Evolutionary conservation across 2,888 invertebrate genomes (phyloP).

Genomic region (Dinocampus coccinellae): DNA sequence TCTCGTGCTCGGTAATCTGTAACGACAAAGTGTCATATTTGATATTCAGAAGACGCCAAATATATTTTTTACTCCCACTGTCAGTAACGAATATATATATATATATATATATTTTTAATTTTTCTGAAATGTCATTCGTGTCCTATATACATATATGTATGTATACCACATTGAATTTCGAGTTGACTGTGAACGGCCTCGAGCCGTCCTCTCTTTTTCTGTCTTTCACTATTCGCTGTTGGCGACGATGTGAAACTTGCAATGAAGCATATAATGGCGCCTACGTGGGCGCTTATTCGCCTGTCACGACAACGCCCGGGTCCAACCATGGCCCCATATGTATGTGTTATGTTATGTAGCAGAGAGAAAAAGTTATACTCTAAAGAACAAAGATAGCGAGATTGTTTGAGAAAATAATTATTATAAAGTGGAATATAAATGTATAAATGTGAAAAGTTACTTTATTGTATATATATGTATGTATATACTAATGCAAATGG

Average conservation of each 20-base stretch:
- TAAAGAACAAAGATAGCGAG: conserved; percentile 18
- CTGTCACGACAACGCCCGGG: conserved; percentile 26
- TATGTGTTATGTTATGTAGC: conserved; percentile 17
- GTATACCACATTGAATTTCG: not conserved
- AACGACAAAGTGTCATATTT: conserved; percentile 13
- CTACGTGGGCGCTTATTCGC: conserved; percentile 55
- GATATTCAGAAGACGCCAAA: conserved; percentile 8
- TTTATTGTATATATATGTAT: conserved; percentile 13
- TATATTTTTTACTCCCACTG: conserved; percentile 10
- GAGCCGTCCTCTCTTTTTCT: conserved; percentile 25
- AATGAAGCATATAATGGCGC: conserved; percentile 56
- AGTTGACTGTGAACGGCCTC: conserved; percentile 23
- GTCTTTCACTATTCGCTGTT: conserved; percentile 33
- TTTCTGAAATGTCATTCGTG: not conserved
- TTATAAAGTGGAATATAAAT: conserved; percentile 55
- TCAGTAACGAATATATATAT: not conserved
- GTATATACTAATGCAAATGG: not conserved
- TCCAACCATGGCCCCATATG: conserved; percentile 10
- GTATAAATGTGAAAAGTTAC: conserved; percentile 44
- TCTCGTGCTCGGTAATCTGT: conserved; percentile 6
- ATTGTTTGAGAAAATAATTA: conserved; percentile 47
- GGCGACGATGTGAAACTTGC: conserved; percentile 46
- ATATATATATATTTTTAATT: not conserved
- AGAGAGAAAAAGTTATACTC: conserved; percentile 6
- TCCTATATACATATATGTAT: not conserved